Percentiles rank a stretch among this genome's conserved stretches.
These are phyloP conservation scores for Limnephilus marmoratus DNA, from an alignment of 2,888 invertebrate genomes.

Conservation along the genomic window DNA sequence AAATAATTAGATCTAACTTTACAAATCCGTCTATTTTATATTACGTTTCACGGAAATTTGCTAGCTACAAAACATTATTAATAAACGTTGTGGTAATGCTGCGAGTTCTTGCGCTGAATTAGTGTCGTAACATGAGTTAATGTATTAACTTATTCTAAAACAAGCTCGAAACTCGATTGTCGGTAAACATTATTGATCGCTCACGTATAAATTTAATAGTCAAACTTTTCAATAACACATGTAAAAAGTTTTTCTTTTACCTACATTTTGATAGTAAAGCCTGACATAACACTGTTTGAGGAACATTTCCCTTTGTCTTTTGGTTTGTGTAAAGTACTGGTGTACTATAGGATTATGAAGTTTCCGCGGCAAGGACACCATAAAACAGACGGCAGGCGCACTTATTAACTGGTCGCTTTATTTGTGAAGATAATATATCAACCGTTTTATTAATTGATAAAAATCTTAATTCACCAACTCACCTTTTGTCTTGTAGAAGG, in stretches of 20 bases:
- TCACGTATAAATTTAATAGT: background rate
- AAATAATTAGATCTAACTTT: conserved; percentile 32
- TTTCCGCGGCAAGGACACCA: background rate
- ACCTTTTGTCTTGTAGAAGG: conserved; percentile 51
- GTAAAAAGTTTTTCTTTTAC: background rate
- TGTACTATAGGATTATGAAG: background rate
- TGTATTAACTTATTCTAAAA: background rate
- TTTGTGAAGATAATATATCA: background rate
- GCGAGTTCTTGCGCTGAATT: background rate
- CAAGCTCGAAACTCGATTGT: background rate
- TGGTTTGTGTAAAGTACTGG: background rate
- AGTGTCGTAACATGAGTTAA: background rate
- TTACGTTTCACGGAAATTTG: conserved; percentile 23
- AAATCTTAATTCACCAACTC: conserved; percentile 51
- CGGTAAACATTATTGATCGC: background rate
- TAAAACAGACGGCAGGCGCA: background rate
- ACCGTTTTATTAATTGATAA: conserved; percentile 52
- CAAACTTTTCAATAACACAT: background rate
- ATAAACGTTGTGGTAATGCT: conserved; percentile 14
- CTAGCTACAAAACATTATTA: conserved; percentile 8
- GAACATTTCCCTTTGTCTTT: background rate
- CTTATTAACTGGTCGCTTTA: background rate
- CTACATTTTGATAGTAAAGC: background rate
- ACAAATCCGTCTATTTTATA: background rate
- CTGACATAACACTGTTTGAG: background rate